These are phyloP conservation scores for Acronicta alni DNA, from an alignment of 2,888 invertebrate species.

Conservation along the genomic window DNA sequence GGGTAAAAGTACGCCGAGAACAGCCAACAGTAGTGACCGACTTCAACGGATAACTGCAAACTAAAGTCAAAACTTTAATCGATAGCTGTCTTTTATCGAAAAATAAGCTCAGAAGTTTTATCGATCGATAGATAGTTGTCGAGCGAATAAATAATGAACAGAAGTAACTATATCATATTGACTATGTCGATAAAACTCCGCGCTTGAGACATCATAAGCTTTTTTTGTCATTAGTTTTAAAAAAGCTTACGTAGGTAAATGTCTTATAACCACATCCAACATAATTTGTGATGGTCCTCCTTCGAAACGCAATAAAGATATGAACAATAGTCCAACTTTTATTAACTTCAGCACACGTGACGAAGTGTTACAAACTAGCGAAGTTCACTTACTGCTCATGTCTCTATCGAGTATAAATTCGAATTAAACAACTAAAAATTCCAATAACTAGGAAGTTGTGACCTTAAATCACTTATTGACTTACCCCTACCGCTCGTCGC, in stretches of 20 bases:
- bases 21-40: slow-evolving; percentile 2
- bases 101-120: slow-evolving; percentile 43
- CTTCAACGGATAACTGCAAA: slow-evolving; percentile 26
- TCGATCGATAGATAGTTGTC: slow-evolving; percentile 47
- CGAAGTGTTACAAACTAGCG: slow-evolving; percentile 28
- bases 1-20: slow-evolving; percentile 3
- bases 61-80: slow-evolving; percentile 33
- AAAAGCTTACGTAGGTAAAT: slow-evolving; percentile 26
- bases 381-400: slow-evolving; percentile 44
- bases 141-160: slow-evolving; percentile 53
- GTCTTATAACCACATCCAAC: slow-evolving; percentile 45
- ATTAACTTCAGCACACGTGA: slow-evolving; percentile 7
- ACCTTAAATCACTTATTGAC: slow-evolving; percentile 56
- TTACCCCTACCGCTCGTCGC: slow-evolving; percentile 49
- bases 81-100: slow-evolving; percentile 31
- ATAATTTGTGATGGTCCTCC: slow-evolving; percentile 47
- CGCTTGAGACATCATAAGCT: slow-evolving; percentile 14
- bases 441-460: slow-evolving; percentile 59
- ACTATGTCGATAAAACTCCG: slow-evolving; percentile 52
- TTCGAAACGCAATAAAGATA: slow-evolving; percentile 40
- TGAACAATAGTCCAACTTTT: slow-evolving; percentile 45
- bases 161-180: slow-evolving; percentile 43
- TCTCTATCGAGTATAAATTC: slow-evolving; percentile 29
- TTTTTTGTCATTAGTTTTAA: slow-evolving; percentile 32
- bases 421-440: slow-evolving; percentile 44